phyloP scores from a whole-genome alignment of 2,888 invertebrate genomes.

The Octonoba sinensis region DNA sequence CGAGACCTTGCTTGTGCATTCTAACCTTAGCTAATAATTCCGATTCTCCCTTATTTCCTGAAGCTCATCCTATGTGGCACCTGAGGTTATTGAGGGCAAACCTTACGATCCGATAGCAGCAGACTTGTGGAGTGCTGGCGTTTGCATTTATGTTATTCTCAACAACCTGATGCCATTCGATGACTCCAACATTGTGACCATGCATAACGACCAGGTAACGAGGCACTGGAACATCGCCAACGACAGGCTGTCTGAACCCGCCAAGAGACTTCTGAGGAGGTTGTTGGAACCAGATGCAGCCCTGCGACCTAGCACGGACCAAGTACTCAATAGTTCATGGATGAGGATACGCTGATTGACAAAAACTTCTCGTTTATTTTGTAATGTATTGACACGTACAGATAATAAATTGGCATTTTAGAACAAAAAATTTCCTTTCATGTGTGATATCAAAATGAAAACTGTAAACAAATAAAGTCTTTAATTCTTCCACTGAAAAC shows the following conservation, averaged over 20 bases:
- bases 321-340: constrained; percentile 64
- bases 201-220: constrained; percentile 81
- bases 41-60: too few relatives aligned
- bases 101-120: constrained; percentile 83
- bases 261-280: constrained; percentile 82
- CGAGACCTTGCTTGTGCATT: too few relatives aligned
- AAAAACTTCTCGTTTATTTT: neutral
- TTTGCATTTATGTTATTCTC: constrained; percentile 73
- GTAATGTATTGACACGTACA: neutral
- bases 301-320: constrained; percentile 73
- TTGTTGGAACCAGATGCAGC: constrained; percentile 89
- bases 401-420: too few relatives aligned
- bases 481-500: too few relatives aligned
- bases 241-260: constrained; percentile 67
- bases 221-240: constrained; percentile 66
- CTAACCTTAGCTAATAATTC: too few relatives aligned
- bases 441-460: too few relatives aligned
- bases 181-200: constrained; percentile 81
- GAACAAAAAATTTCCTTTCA: too few relatives aligned
- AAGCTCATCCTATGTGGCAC: constrained; percentile 88
- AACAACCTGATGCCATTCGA: constrained; percentile 77
- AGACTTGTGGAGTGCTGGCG: constrained; percentile 78
- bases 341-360: constrained; percentile 16
- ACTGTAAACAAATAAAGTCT: neutral
- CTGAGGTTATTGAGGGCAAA: constrained; percentile 84